Evolutionary conservation across 2,113 vertebrate genomes (phyloP).

Genomic region (Embiotoca jacksoni): DNA sequence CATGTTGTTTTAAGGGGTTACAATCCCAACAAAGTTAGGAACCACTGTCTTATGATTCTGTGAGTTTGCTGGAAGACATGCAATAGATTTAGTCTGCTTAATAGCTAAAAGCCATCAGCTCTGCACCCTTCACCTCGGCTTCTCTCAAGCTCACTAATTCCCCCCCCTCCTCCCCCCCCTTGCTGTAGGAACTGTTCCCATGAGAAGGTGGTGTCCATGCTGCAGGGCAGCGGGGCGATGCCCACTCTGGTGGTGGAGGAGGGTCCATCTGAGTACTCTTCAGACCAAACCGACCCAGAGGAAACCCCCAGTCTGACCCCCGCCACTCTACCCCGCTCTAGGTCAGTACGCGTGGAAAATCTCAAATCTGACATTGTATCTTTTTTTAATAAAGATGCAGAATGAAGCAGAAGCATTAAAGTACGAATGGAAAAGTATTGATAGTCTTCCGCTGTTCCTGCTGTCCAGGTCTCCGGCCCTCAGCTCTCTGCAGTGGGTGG

Average conservation of each 20-base stretch:
- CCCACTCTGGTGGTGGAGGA: slow-evolving; percentile 97
- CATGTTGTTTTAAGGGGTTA: neutral
- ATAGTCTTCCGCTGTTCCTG: neutral
- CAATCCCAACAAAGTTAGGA: neutral
- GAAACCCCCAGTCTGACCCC: slow-evolving; percentile 77
- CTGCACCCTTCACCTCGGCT: neutral
- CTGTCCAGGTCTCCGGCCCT: slow-evolving; percentile 89
- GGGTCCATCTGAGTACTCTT: slow-evolving; percentile 87
- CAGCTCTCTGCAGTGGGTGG: slow-evolving; percentile 97
- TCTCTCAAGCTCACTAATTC: neutral
- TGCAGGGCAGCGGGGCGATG: slow-evolving; percentile 97
- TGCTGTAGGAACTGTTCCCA: slow-evolving; percentile 94
- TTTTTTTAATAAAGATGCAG: neutral
- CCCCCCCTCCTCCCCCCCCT: neutral
- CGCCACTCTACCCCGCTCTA: slow-evolving; percentile 76
- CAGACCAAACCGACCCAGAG: slow-evolving; percentile 88
- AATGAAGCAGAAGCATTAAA: neutral
- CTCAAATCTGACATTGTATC: no score
- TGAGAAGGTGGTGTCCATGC: slow-evolving; percentile 99
- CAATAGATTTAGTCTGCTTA: neutral
- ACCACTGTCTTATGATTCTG: neutral
- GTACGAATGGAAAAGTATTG: neutral
- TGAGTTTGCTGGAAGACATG: neutral
- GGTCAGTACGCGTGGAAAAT: slow-evolving; percentile 35
- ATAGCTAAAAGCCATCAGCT: neutral